Conservation (phyloP, 2,113 vertebrate genomes). For the Chamaea fasciata region DNA sequence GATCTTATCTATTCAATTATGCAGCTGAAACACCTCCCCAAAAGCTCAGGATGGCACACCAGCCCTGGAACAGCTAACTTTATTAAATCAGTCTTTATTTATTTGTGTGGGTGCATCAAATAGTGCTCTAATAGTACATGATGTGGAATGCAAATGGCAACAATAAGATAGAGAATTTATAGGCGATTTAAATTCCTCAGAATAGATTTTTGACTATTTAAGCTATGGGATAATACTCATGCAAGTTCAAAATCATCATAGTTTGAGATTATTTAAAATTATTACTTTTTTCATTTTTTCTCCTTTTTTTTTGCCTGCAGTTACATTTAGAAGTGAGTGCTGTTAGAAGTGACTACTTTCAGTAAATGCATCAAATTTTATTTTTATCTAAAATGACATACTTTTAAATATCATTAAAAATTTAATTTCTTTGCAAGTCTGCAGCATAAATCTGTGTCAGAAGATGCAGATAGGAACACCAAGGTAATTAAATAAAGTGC, state of each 20-base stretch:
- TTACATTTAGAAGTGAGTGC: background rate
- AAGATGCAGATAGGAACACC: background rate
- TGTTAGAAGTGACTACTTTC: background rate
- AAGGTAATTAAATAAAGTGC: background rate
- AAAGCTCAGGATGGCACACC: background rate
- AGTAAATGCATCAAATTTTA: background rate
- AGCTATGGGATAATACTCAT: background rate
- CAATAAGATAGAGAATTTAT: background rate
- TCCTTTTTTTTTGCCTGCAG: accelerated
- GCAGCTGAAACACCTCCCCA: background rate
- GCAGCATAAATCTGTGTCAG: background rate
- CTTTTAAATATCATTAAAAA: background rate
- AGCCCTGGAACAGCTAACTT: background rate
- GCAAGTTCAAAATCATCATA: background rate
- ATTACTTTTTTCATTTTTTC: background rate
- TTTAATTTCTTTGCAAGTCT: background rate
- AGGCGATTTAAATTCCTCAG: background rate
- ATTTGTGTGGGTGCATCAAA: background rate
- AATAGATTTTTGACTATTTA: background rate
- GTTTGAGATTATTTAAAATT: background rate
- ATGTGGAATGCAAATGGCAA: background rate
- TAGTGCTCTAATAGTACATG: background rate
- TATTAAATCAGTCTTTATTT: background rate
- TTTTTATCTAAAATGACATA: background rate
- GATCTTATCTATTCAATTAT: background rate